A percentile compares a stretch with the other conserved stretches of the same genome.
Conservation (phyloP, 2,113 vertebrate genomes). For the Dicerorhinus sumatrensis region DNA sequence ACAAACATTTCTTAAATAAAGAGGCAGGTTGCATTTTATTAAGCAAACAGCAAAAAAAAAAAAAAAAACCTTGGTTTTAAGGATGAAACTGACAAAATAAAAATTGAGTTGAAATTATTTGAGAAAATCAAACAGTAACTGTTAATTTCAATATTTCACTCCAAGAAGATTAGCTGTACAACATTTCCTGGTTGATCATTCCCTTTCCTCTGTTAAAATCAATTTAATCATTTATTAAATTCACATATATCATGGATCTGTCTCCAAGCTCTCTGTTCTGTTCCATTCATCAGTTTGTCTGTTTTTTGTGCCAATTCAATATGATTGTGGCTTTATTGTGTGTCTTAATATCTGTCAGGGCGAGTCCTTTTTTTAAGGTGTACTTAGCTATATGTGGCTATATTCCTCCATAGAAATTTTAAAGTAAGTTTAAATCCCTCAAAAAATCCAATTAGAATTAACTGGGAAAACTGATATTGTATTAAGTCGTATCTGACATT, state of each 20-base stretch:
- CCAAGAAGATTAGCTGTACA: neutral
- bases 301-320: neutral
- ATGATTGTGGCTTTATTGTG: neutral
- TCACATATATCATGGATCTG: neutral
- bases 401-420: conserved; percentile 12
- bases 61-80: neutral
- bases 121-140: neutral
- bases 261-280: neutral
- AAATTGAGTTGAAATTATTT: conserved; percentile 47
- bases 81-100: conserved; percentile 36
- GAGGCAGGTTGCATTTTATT: conserved; percentile 27
- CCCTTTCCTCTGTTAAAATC: conserved; percentile 19
- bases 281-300: neutral
- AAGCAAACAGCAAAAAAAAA: conserved; percentile 13
- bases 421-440: conserved; percentile 8
- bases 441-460: conserved; percentile 16
- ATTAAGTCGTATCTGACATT: neutral
- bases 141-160: conserved; percentile 34
- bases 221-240: conserved; percentile 20
- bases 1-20: conserved; percentile 48
- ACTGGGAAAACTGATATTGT: neutral
- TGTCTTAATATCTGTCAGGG: neutral
- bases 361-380: conserved; percentile 3
- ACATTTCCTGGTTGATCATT: neutral
- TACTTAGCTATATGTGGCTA: neutral